Conservation (phyloP, 2,797 vertebrate species). For the Trachurus trachurus region DNA sequence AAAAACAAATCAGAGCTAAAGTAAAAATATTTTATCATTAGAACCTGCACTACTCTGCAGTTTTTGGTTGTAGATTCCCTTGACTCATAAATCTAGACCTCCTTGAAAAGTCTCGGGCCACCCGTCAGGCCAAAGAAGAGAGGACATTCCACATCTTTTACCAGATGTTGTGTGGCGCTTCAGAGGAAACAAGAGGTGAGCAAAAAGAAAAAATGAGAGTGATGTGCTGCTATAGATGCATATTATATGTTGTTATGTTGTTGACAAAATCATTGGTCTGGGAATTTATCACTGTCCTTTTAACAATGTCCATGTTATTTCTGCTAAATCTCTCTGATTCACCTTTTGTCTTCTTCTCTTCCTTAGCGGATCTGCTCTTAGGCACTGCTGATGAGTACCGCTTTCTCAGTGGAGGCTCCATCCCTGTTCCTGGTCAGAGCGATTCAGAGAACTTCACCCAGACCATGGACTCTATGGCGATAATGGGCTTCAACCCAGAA, state of each 20-base stretch:
- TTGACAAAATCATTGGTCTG: neutral
- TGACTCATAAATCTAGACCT: slow-evolving; percentile 88
- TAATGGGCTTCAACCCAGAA: slow-evolving; percentile 92
- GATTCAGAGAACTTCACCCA: slow-evolving; percentile 94
- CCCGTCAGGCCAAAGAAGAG: slow-evolving; percentile 94
- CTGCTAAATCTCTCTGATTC: neutral
- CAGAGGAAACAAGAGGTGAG: slow-evolving; percentile 88
- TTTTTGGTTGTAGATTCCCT: slow-evolving; percentile 21
- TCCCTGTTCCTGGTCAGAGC: slow-evolving; percentile 90
- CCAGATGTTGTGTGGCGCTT: slow-evolving; percentile 90
- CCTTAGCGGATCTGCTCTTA: slow-evolving; percentile 89
- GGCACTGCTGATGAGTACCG: slow-evolving; percentile 90
- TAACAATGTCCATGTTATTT: neutral
- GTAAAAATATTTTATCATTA: neutral
- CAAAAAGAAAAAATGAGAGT: neutral
- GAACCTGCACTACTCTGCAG: neutral
- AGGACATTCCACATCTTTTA: slow-evolving; percentile 96
- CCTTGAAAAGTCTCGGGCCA: slow-evolving; percentile 93
- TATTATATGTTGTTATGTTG: neutral
- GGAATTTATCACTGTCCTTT: neutral
- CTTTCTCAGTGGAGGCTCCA: slow-evolving; percentile 90
- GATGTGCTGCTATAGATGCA: neutral
- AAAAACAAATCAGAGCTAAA: neutral
- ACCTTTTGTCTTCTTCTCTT: slow-evolving; percentile 2
- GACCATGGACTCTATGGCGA: slow-evolving; percentile 93